phyloP scores from a whole-genome alignment of 2,888 invertebrate genomes.

The Metallyticus violacea region DNA sequence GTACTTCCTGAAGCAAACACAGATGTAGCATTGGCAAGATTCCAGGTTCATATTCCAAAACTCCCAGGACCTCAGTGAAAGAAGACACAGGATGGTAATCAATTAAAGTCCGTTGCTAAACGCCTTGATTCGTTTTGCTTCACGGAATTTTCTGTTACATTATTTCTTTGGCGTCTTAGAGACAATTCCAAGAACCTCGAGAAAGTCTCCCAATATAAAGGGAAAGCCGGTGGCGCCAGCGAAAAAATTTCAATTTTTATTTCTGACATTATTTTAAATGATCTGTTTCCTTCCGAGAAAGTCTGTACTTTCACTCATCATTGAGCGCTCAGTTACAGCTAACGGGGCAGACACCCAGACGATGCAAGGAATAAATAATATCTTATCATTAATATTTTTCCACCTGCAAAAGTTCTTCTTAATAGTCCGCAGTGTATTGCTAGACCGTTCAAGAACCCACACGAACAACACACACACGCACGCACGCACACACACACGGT shows the following conservation, averaged over 20 bases:
- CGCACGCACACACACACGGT: no score
- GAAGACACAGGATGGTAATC: neutral
- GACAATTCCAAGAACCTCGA: neutral
- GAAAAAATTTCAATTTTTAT: neutral
- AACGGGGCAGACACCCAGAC: neutral
- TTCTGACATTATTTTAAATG: neutral
- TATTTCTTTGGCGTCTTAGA: neutral
- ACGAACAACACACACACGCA: no score
- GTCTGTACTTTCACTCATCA: neutral
- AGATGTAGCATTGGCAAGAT: neutral
- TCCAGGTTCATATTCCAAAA: neutral
- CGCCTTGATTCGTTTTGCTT: neutral
- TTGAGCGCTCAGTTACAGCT: neutral
- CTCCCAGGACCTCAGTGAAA: neutral
- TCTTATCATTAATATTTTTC: neutral
- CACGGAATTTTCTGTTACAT: neutral
- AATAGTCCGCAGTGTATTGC: neutral
- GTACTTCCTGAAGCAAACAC: neutral
- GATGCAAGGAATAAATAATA: neutral
- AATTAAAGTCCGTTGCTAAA: neutral
- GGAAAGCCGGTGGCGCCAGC: neutral
- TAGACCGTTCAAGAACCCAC: no score
- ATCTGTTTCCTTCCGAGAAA: neutral
- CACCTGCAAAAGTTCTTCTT: neutral
- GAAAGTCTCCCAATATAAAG: neutral